Conservation (phyloP, 2,113 vertebrate species). For the Jacana jacana region DNA sequence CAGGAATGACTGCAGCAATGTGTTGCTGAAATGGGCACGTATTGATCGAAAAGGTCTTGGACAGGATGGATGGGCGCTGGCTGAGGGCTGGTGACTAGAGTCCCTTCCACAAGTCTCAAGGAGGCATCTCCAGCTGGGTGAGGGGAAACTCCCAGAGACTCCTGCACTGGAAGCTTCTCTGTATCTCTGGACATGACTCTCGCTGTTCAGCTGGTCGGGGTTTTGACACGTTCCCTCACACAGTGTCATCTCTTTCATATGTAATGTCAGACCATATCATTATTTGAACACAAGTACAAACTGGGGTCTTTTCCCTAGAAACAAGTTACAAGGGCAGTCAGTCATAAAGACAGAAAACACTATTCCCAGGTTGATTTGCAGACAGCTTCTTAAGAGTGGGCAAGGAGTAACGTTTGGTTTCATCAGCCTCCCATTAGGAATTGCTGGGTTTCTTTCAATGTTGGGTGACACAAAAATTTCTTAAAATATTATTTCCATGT, state of each 20-base stretch:
- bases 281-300: background rate
- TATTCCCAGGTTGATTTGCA: background rate
- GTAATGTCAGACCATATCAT: background rate
- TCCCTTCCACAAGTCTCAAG: background rate
- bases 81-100: background rate
- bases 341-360: background rate
- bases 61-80: background rate
- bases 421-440: background rate
- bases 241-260: background rate
- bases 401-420: background rate
- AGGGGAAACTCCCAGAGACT: background rate
- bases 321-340: background rate
- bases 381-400: background rate
- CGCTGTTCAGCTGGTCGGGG: background rate
- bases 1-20: background rate
- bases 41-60: background rate
- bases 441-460: background rate
- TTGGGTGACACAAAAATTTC: background rate
- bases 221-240: background rate
- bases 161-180: background rate
- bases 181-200: rapidly evolving
- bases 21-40: background rate
- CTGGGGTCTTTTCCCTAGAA: background rate
- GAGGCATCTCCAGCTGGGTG: background rate
- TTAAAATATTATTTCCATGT: background rate